Evolutionary conservation across 2,888 invertebrate species (phyloP), one percentile per base, ranked within the genome.

Genomic region (Pterostichus niger): DNA sequence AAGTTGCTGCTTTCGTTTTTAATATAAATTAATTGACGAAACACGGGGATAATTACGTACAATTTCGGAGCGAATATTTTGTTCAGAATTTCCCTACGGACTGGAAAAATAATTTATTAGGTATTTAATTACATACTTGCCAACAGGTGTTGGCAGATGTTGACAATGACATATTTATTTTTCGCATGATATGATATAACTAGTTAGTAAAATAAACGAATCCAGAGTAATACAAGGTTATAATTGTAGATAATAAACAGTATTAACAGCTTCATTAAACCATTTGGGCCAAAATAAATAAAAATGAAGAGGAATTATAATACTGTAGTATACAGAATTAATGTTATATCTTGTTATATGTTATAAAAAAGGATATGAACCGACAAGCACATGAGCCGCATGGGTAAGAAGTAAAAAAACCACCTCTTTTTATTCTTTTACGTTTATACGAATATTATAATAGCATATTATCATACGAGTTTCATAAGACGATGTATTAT

Each of bases 131-230:
- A 64, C 64, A 64, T 33, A 35, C 35, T 35, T 31, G 17, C 64
- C 64, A 64, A 64, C 64, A 64, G 64, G 64, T 64, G 64, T 35
- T 64, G 64, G 64, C 33, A 35, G 35, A 31, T 33, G 64, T 5
- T 13, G 64, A 64, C 64, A 64, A 33, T 64, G 64, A 64, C 64
- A 64, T 64, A 59, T 59, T 33, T 64, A 49, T 64, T 64, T 64
- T 64, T 64, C 64, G n/a, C 35, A 64, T 64, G 64, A 7, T 10
- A 11, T 33, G n/a, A n/a, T 35, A 35, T 33, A 35, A 64, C 24
- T 35, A 61, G 49, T 40, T 40, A 40, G 56, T 59, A 6, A 11
- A 56, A 56, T 31, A 59, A 59, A 59, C 17, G 24, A 31, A 59
- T 59, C 2, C 59, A 59, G 31, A 59, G 11, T 40, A 6, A 9